Conservation (phyloP, 2,113 vertebrate genomes). For the Heloderma charlesbogerti region DNA sequence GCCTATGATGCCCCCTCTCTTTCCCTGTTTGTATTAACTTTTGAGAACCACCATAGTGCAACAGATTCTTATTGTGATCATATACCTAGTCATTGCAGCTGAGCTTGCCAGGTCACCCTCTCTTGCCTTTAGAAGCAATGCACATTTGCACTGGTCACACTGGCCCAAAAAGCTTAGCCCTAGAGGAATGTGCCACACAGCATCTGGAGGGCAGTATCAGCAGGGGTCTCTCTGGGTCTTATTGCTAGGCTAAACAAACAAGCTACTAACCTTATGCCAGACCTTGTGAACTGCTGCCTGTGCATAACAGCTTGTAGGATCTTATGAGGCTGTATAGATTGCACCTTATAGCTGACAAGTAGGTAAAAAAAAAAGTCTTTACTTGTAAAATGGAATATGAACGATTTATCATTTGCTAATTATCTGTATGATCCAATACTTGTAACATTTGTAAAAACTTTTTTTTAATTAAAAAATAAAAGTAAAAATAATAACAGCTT, state of each 20-base stretch:
- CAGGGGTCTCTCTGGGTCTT: background rate
- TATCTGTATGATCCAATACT: no score
- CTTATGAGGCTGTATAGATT: no score
- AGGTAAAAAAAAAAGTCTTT: no score
- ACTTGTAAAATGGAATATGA: no score
- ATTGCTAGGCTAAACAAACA: background rate
- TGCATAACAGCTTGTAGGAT: background rate
- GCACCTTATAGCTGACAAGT: no score
- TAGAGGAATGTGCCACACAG: background rate
- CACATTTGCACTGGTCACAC: background rate
- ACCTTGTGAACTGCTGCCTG: background rate
- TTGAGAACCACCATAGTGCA: background rate
- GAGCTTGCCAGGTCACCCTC: background rate
- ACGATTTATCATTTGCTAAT: no score
- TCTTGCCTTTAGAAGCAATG: background rate
- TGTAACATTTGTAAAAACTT: no score
- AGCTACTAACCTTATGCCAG: background rate
- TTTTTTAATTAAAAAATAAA: no score
- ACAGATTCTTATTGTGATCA: background rate
- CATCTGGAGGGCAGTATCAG: background rate
- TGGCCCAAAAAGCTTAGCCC: background rate
- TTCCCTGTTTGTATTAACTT: slow-evolving; percentile 64
- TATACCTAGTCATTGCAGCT: background rate
- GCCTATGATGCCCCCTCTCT: slow-evolving; percentile 52
- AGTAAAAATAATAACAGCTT: no score